Evolutionary conservation across 2,113 vertebrate species (phyloP).

Genomic region (cattle (Bos taurus)): DNA sequence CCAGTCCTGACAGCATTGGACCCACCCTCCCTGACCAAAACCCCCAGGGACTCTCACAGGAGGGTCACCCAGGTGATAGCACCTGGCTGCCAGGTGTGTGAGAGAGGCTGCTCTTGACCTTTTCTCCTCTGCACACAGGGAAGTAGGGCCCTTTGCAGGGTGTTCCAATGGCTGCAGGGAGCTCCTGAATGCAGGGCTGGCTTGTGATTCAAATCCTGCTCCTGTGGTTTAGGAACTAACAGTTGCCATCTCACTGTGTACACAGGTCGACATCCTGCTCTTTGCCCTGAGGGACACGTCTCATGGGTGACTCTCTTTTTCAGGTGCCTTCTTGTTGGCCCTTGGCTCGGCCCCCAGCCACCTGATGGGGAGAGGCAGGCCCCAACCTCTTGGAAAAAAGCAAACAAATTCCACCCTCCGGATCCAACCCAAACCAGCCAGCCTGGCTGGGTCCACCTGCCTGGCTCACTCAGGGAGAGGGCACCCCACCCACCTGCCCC

Average conservation of each 20-base stretch:
- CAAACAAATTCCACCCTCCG: background rate
- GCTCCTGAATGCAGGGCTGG: background rate
- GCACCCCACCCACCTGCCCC: background rate
- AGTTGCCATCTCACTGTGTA: background rate
- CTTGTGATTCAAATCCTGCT: background rate
- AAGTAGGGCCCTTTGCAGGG: background rate
- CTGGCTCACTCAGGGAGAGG: background rate
- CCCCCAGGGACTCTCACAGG: background rate
- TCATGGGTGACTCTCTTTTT: background rate
- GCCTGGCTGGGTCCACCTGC: background rate
- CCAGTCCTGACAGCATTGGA: background rate
- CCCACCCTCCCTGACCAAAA: background rate
- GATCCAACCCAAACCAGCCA: no score
- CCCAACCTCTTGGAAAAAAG: background rate
- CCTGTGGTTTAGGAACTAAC: background rate
- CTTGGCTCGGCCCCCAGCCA: no score
- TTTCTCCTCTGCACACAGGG: no score
- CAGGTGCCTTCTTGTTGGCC: background rate
- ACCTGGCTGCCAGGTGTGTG: accelerated
- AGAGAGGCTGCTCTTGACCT: background rate
- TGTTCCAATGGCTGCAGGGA: accelerated
- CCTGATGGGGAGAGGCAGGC: background rate
- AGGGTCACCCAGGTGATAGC: background rate
- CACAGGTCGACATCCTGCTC: background rate
- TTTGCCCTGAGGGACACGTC: background rate